Evolutionary conservation across 53 echinoderm and acorn worm genomes (phyloP), one percentile per base, ranked within the genome.

Genomic region (Holothuria scabra): DNA sequence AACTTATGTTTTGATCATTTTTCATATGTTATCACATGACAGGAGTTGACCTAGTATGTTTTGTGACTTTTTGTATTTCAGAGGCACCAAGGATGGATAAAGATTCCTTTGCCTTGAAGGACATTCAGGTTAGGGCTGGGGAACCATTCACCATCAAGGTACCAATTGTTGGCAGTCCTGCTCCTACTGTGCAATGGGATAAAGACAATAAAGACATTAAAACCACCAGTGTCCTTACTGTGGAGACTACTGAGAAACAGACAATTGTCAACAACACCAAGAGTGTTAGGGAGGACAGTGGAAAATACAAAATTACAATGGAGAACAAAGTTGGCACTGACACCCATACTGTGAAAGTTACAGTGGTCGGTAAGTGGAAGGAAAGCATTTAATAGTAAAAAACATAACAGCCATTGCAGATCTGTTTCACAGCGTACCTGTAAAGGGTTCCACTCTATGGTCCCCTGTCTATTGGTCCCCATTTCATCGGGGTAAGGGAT

Each of bases 131-230:
- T 56, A 84, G 82, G 41, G 89, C 86, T 2, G 97, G 97, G 12
- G 87, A 92, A 21, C 82, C 89, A 24, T 94, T 88, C 46, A 85
- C 90, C 74, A 92, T 97, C 89, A 82, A 76, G 28, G 87, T 91
- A 18, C 97, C 97, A 14, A 89, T 97, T 68, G 80, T 79, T 5
- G 97, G 94, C 24, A 92, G 92, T 83, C 97, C 97, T 21, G 89
- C 89, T 4, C 97, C 97, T 7, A 85, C 82, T 1, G 97, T 89
- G 12, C 44, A 78, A 22, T 97, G 97, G 97, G 81, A 88, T 28
- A 97, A 97, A 81, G 97, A 97, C 68, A 97, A 92, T 79, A 84
- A 86, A 28, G 94, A 94, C 38, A 44, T 97, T 24, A 90, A 86
- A 21, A 86, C 52, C 44, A 58, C 81, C 5, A 65, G 60, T 11